A percentile compares a stretch with the other conserved stretches of the same genome.
Evolutionary conservation across 2,797 vertebrate genomes (phyloP).

Genomic region (Sebastes oblongus): DNA sequence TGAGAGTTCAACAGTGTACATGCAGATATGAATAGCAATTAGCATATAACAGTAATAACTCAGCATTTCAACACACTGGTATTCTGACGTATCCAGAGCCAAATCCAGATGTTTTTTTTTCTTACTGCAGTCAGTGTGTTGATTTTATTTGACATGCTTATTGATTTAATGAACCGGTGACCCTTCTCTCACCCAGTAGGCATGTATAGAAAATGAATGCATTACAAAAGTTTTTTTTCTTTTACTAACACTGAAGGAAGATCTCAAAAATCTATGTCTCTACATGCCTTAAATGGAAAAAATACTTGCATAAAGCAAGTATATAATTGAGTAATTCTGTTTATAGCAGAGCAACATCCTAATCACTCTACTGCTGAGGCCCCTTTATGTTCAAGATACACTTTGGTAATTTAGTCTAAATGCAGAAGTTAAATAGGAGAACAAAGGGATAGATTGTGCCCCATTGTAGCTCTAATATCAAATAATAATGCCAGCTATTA

Average conservation of each 20-base stretch:
- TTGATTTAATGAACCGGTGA: neutral
- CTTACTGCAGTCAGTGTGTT: neutral
- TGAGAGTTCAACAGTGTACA: constrained; percentile 28
- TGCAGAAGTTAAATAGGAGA: neutral
- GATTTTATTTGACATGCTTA: neutral
- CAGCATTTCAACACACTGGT: neutral
- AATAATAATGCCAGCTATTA: neutral
- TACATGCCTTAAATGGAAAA: neutral
- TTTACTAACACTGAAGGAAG: neutral
- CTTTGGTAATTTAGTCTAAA: neutral
- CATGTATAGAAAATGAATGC: neutral
- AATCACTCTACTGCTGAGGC: accelerated
- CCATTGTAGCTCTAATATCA: neutral
- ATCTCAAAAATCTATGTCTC: neutral
- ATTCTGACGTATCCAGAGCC: neutral
- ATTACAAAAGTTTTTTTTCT: neutral
- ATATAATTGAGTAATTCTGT: neutral
- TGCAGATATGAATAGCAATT: constrained; percentile 20
- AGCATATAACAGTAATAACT: neutral
- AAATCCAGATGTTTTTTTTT: neutral
- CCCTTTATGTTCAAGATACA: neutral
- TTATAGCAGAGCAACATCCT: neutral
- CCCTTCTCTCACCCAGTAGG: neutral
- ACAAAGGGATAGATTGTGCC: neutral
- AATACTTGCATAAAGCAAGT: neutral